A percentile compares a stretch with the other conserved stretches of the same genome.
phyloP scores from a whole-genome alignment of 2,888 invertebrate species.

The Microctonus aethiopoides region DNA sequence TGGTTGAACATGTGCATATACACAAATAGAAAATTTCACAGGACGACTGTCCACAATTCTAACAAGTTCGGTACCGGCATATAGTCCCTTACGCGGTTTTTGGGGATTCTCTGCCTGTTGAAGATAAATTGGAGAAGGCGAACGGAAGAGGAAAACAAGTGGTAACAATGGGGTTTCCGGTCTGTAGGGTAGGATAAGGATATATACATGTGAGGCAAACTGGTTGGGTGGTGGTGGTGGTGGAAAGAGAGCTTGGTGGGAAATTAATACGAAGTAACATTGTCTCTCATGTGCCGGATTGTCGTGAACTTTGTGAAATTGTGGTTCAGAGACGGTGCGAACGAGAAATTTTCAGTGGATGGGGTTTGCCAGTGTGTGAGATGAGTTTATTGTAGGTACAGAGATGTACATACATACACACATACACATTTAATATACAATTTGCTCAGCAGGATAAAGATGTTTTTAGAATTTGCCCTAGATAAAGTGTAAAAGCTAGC shows the following conservation, averaged over 20 bases:
- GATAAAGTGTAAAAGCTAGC: too few relatives aligned
- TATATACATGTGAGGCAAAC: constrained; percentile 20
- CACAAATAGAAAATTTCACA: background rate
- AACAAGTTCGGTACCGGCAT: background rate
- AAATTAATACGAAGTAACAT: constrained; percentile 59
- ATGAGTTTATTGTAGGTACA: background rate
- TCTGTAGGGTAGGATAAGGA: constrained; percentile 16
- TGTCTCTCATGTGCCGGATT: constrained; percentile 49
- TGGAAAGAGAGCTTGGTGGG: constrained; percentile 42
- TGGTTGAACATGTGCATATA: background rate
- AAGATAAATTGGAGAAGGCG: constrained; percentile 35
- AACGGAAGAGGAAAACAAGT: constrained; percentile 52
- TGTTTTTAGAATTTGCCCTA: too few relatives aligned
- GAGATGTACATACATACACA: background rate
- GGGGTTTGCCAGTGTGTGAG: too few relatives aligned
- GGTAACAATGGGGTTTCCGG: constrained; percentile 53
- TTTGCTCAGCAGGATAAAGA: too few relatives aligned
- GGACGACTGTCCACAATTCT: background rate
- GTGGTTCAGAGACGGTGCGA: constrained; percentile 43
- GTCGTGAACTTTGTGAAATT: constrained; percentile 47
- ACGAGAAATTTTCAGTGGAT: constrained; percentile 40
- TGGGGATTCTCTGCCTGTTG: background rate
- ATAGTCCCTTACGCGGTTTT: constrained; percentile 3
- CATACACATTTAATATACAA: too few relatives aligned
- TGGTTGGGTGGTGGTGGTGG: constrained; percentile 27